These are phyloP conservation scores for Choreutis nemorana DNA, from an alignment of 2,888 invertebrate species.

Conservation along the genomic window DNA sequence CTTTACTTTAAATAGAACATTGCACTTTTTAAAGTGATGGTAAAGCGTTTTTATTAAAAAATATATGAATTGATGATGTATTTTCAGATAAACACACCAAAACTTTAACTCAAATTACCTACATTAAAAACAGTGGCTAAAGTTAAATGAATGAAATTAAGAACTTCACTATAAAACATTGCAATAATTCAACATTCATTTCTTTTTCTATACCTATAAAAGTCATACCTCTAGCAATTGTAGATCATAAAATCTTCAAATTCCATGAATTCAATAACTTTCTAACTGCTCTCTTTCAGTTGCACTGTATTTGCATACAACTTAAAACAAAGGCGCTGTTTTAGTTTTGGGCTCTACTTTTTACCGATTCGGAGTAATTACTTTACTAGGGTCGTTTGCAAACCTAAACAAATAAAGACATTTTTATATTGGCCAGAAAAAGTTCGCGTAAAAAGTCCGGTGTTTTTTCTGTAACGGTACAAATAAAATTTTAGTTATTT, in stretches of 20 bases:
- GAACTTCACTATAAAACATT: too few relatives aligned
- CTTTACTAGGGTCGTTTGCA: conserved; percentile 12
- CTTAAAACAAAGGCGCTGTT: conserved; percentile 28
- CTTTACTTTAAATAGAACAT: too few relatives aligned
- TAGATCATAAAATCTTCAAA: neutral
- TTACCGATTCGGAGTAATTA: conserved; percentile 46
- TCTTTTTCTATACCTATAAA: too few relatives aligned
- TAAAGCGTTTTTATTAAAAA: too few relatives aligned
- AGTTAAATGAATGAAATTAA: too few relatives aligned
- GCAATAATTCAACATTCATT: too few relatives aligned
- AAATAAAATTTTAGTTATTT: too few relatives aligned
- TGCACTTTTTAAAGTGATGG: too few relatives aligned
- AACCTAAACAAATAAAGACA: conserved; percentile 41
- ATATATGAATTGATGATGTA: too few relatives aligned
- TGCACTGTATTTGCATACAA: conserved; percentile 27
- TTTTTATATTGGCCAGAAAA: conserved; percentile 29
- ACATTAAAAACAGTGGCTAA: too few relatives aligned
- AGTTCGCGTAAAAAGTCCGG: conserved; percentile 11
- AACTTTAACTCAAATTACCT: too few relatives aligned
- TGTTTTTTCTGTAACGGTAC: conserved; percentile 17
- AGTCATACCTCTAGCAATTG: neutral
- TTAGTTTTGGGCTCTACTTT: conserved; percentile 51
- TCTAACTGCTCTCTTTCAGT: conserved; percentile 7
- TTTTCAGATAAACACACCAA: too few relatives aligned
- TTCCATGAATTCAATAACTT: conserved; percentile 2